phyloP scores from a whole-genome alignment of 1,140 invertebrate genomes.

The Sinella curviseta region DNA sequence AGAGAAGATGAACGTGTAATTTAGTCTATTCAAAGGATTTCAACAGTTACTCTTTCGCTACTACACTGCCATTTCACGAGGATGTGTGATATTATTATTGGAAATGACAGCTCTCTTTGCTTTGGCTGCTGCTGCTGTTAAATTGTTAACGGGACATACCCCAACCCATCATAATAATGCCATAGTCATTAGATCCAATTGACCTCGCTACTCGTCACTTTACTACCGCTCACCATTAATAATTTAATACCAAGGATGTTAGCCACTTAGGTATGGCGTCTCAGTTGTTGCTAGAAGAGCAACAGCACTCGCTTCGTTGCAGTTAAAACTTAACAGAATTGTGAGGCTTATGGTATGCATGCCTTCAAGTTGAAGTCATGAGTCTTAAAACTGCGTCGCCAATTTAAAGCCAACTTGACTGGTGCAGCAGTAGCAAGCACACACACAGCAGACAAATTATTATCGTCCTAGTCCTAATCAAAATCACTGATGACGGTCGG shows the following conservation, averaged over 20 bases:
- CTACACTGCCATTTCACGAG: no score
- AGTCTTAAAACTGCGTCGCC: neutral
- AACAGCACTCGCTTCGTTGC: no score
- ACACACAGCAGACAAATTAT: neutral
- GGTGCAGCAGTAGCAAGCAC: neutral
- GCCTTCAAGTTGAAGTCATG: no score
- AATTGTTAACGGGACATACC: neutral
- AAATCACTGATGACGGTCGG: neutral
- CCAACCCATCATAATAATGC: no score
- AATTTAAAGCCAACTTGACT: neutral
- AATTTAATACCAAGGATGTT: neutral
- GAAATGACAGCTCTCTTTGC: neutral
- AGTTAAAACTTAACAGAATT: no score
- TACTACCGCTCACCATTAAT: neutral
- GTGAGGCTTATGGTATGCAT: no score
- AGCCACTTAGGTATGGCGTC: no score
- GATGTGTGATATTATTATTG: neutral
- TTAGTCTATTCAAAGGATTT: neutral
- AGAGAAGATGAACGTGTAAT: neutral
- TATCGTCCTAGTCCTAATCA: neutral
- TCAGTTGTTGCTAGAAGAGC: no score
- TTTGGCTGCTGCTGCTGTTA: neutral
- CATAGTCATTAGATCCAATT: slow-evolving; percentile 5
- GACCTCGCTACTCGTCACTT: neutral
- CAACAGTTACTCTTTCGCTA: neutral